Evolutionary conservation across 2,888 invertebrate species (phyloP).

Genomic region (Altica lythri): DNA sequence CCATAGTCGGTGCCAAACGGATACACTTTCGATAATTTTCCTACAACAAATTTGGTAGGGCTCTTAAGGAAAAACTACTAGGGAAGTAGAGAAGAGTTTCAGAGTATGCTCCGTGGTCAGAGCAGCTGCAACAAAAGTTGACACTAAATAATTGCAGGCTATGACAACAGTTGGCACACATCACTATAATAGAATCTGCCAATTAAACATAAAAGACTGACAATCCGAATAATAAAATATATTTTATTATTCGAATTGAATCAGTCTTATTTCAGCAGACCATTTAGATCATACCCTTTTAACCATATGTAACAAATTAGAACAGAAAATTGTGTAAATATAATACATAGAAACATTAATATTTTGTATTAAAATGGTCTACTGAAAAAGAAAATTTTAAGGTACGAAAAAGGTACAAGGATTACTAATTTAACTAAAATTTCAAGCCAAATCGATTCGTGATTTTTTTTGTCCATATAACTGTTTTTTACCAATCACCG

Average conservation of each 20-base stretch:
- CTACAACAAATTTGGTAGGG: slow-evolving; percentile 32
- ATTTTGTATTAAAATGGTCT: slow-evolving; percentile 29
- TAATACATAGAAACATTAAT: background rate
- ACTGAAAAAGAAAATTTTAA: slow-evolving; percentile 34
- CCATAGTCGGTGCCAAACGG: background rate
- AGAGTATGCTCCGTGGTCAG: slow-evolving; percentile 56
- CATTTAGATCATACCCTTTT: slow-evolving; percentile 14
- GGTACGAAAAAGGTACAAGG: slow-evolving; percentile 35
- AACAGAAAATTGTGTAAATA: background rate
- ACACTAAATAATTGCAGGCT: slow-evolving; percentile 53
- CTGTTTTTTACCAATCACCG: slow-evolving; percentile 47
- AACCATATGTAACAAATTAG: background rate
- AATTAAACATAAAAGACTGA: slow-evolving; percentile 47
- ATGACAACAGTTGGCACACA: slow-evolving; percentile 57
- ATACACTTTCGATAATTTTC: slow-evolving; percentile 27
- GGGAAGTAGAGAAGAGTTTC: slow-evolving; percentile 44
- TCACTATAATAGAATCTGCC: slow-evolving; percentile 55
- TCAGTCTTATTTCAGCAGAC: slow-evolving; percentile 40
- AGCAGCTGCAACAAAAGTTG: slow-evolving; percentile 58
- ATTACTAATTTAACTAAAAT: slow-evolving; percentile 28
- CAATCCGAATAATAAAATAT: slow-evolving; percentile 24
- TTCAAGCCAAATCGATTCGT: slow-evolving; percentile 23
- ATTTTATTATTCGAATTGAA: slow-evolving; percentile 33
- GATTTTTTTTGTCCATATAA: slow-evolving; percentile 1
- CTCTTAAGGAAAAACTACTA: slow-evolving; percentile 45